A percentile compares a stretch with the other conserved stretches of the same genome.
Conservation (phyloP, 2,797 vertebrate genomes). For the Bucorvus abyssinicus region DNA sequence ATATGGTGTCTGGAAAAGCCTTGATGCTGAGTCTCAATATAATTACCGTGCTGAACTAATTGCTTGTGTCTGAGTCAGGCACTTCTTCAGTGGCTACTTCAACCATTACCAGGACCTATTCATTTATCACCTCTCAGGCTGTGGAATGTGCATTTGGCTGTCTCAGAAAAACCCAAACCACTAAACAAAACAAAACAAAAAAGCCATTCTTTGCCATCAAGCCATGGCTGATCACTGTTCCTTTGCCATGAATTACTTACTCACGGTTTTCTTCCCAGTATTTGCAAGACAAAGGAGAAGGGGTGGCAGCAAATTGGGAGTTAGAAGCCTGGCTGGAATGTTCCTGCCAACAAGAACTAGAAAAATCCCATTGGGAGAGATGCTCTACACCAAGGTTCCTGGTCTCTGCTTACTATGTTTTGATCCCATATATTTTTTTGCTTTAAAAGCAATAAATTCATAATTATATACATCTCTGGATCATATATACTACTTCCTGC, state of each 20-base stretch:
- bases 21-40: neutral
- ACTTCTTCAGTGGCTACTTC: neutral
- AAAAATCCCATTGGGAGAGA: neutral
- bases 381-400: neutral
- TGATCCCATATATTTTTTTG: neutral
- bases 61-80: neutral
- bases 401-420: neutral
- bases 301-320: neutral
- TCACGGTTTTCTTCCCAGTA: neutral
- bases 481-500: neutral
- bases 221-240: neutral
- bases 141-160: neutral
- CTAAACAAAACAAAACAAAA: neutral
- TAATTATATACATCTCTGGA: neutral
- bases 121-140: neutral
- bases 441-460: neutral
- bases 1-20: neutral
- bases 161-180: neutral
- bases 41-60: neutral
- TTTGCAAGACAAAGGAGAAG: conserved; percentile 29
- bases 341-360: neutral
- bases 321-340: neutral
- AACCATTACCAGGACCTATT: neutral
- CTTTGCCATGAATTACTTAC: neutral
- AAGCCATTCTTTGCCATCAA: neutral